phyloP scores from a whole-genome alignment of 2,888 invertebrate species.

The Arctia plantaginis region DNA sequence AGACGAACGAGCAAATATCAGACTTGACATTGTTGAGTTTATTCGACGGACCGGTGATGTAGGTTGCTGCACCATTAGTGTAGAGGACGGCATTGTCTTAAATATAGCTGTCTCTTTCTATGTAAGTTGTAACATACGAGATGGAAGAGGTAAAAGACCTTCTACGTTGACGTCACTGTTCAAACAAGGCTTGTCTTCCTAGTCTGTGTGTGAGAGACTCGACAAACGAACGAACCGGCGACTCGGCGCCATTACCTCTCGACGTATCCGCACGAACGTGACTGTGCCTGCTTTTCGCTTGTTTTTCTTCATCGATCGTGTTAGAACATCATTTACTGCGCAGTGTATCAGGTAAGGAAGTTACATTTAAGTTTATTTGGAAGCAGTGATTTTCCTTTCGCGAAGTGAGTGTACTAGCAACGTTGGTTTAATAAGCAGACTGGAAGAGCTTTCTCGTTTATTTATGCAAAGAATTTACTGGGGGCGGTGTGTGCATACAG shows the following conservation, averaged over 20 bases:
- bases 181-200: conserved; percentile 85
- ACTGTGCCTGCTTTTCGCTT: conserved; percentile 81
- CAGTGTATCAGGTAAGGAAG: conserved; percentile 82
- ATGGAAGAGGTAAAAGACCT: conserved; percentile 63
- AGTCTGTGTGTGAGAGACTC: conserved; percentile 80
- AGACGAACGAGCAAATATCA: conserved; percentile 71
- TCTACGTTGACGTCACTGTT: conserved; percentile 74
- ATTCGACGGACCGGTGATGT: conserved; percentile 77
- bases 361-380: conserved; percentile 74
- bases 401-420: conserved; percentile 71
- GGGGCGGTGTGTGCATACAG: conserved; percentile 81
- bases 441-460: conserved; percentile 80
- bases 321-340: conserved; percentile 83
- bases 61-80: conserved; percentile 84
- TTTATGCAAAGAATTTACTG: conserved; percentile 85
- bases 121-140: conserved; percentile 12
- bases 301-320: conserved; percentile 81
- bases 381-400: conserved; percentile 73
- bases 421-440: conserved; percentile 59
- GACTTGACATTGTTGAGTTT: conserved; percentile 77
- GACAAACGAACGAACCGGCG: conserved; percentile 76
- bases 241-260: conserved; percentile 82
- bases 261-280: conserved; percentile 83
- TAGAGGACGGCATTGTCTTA: conserved; percentile 50
- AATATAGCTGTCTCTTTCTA: conserved; percentile 62